Evolutionary conservation across 2,888 invertebrate genomes (phyloP), one percentile per base, ranked within the genome.

Genomic region (Copidosoma aretas): DNA sequence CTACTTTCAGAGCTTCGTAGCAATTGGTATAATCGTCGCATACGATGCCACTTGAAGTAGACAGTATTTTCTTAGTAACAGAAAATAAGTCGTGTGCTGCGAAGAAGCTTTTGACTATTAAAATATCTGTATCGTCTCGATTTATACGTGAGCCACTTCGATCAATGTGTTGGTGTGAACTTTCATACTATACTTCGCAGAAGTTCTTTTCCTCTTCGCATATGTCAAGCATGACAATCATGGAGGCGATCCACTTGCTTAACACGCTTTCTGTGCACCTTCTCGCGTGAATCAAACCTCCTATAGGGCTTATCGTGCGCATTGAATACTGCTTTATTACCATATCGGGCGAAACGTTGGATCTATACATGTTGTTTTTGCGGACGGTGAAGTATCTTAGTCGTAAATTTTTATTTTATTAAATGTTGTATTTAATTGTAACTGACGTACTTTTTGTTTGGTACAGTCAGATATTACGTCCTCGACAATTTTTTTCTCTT

Each of bases 1-100:
- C 78, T 73, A 82, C 73, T 79, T 75, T 75, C 71, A 67, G 71
- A 62, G 79, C 77, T 71, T 73, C 66, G 70, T 80, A 46, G 60
- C 73, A 76, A 68, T 77, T 74, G 24, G 74, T 75, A 43, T 71
- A 70, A 52, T 73, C 58, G 51, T 72, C 68, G 24, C 75, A 74
- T 22, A 73, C 64, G 52, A 75, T 66, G 56, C 75, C 74, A 59
- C 32, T 64, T 14, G 68, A 72, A 32, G 8, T 32, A 5, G 32
- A 32, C 32, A 32, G 3, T 32, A 32, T 32, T 32, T 32, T 32
- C 2, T 32, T 32, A 5, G 8, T 32, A 2, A 32, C 8, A n/a
- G n/a, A n/a, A n/a, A n/a, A n/a, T n/a, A n/a, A n/a, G n/a, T n/a
- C n/a, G n/a, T n/a, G n/a, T n/a, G n/a, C n/a, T n/a, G n/a, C n/a